Evolutionary conservation across 2,797 vertebrate species (phyloP).

Genomic region (Hipposideros larvatus): DNA sequence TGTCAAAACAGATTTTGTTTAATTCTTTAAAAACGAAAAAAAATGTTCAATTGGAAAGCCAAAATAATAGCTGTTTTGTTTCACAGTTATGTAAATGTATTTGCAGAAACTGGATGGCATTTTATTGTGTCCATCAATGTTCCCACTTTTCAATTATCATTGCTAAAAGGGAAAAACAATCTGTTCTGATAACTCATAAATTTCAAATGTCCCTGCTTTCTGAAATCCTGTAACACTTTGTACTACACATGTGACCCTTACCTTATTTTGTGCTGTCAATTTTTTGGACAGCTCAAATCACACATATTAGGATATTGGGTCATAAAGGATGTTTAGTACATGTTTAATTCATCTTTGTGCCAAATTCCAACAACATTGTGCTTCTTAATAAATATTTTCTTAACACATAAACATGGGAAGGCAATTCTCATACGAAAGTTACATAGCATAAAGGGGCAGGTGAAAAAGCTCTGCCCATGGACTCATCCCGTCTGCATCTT

Average conservation of each 20-base stretch:
- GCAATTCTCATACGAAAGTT: not conserved
- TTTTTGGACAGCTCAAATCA: not conserved
- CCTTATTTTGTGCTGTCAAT: not conserved
- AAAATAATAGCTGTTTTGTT: not conserved
- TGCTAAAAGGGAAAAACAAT: not conserved
- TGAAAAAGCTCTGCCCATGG: accelerated
- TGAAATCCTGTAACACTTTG: not conserved
- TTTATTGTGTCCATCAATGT: not conserved
- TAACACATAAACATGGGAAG: not conserved
- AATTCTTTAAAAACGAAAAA: not conserved
- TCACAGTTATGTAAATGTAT: not conserved
- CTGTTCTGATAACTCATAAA: not conserved
- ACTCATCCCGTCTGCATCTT: not conserved
- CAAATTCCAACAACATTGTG: not conserved
- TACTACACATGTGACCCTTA: not conserved
- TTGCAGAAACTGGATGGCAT: not conserved
- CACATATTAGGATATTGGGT: not conserved
- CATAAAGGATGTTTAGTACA: not conserved
- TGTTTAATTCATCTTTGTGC: not conserved
- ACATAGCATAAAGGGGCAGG: not conserved
- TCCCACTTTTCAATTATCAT: not conserved
- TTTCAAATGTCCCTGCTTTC: not conserved
- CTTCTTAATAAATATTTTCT: not conserved
- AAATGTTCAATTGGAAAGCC: not conserved
- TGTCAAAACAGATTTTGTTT: not conserved